Conservation (phyloP, 2,888 invertebrate species). For the Syrphus vitripennis region DNA sequence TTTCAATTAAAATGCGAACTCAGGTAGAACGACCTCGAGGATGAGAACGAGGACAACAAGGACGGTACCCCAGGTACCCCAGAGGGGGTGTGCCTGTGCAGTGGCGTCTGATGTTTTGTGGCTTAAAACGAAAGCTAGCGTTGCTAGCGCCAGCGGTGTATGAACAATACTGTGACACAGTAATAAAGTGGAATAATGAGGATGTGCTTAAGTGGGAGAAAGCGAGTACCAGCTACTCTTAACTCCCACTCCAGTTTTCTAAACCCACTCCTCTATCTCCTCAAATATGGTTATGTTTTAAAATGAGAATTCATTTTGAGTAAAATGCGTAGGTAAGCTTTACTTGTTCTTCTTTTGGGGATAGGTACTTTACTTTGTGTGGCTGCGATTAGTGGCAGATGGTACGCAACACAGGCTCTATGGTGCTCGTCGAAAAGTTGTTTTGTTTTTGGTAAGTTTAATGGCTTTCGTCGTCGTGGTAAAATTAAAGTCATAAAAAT, state of each 20-base stretch:
- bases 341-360: conserved; percentile 24
- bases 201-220: conserved; percentile 67
- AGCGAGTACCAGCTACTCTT: conserved; percentile 7
- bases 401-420: conserved; percentile 59
- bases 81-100: background rate
- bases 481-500: conserved; percentile 71
- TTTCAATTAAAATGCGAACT: conserved; percentile 71
- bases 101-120: conserved; percentile 11
- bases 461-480: conserved; percentile 63
- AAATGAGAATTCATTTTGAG: conserved; percentile 48
- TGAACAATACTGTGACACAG: conserved; percentile 70
- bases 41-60: background rate
- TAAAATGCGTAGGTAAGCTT: conserved; percentile 64
- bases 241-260: background rate
- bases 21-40: conserved; percentile 50
- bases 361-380: conserved; percentile 44
- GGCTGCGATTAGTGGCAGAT: conserved; percentile 70
- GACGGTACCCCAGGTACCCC: too few species aligned
- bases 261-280: background rate
- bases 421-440: conserved; percentile 26
- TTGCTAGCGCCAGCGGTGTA: conserved; percentile 21
- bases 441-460: conserved; percentile 36
- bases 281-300: conserved; percentile 12
- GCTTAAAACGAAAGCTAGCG: conserved; percentile 37
- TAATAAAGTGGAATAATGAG: conserved; percentile 70